Evolutionary conservation across 2,888 invertebrate genomes (phyloP), one percentile per base, ranked within the genome.

Genomic region (Polydrusus tereticollis): DNA sequence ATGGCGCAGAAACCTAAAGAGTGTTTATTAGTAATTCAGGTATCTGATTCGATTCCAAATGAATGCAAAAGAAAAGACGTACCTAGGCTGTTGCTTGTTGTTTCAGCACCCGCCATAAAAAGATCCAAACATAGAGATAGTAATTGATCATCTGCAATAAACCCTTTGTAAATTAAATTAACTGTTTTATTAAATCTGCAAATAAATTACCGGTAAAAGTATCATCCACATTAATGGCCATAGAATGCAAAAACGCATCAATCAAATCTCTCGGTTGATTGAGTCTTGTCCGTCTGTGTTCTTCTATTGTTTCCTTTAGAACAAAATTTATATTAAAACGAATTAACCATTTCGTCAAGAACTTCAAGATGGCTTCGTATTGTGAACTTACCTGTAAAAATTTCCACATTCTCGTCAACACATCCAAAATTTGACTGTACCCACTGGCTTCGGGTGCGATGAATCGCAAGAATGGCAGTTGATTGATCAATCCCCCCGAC

Each of bases 61-160:
- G n/a, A n/a, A n/a, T n/a, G n/a, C n/a, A n/a, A n/a, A n/a, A n/a
- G n/a, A n/a, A n/a, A n/a, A n/a, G n/a, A n/a, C n/a, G n/a, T 57
- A 70, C 73, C 72, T 8, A 90, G 84, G 0, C 91, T 90, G 79
- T 90, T 91, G 75, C 89, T 89, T 0, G 91, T 92, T 0, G 92
- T 93, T 83, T 93, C 92, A 59, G 90, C 88, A 0, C 92, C 92
- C 5, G 91, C 92, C 85, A 92, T 88, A 23, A 93, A 88, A 67
- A 93, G 83, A 78, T 93, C 92, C 78, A 91, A 81, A 78, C 91
- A 91, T 0, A 91, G 43, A 0, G 85, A 82, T 68, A 85, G 78
- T 12, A 86, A 73, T 76, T 86, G 86, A 59, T 85, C 82, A 69
- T 83, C 85, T 82, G 74, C 55, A 81, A 77, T n/a, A n/a, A 47